Evolutionary conservation across 2,113 vertebrate genomes (phyloP).

Genomic region (Cichladusa arquata): DNA sequence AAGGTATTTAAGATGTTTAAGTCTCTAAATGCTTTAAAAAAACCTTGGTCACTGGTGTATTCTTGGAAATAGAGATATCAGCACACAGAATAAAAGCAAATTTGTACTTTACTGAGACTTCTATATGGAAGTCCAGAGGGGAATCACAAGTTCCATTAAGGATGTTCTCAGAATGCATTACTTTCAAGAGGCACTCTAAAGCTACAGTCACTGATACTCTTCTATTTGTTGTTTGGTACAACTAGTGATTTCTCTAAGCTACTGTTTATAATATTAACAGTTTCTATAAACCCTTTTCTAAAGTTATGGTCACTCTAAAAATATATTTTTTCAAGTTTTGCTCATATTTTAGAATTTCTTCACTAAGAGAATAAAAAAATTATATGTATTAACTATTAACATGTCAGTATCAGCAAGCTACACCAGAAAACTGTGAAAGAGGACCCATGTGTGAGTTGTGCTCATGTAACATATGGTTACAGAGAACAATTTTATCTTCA

Average conservation of each 20-base stretch:
- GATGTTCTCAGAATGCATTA: background rate
- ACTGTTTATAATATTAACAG: background rate
- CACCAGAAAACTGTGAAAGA: background rate
- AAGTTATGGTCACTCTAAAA: background rate
- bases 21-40: conserved; percentile 1
- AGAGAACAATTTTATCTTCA: background rate
- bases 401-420: background rate
- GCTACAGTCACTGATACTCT: background rate
- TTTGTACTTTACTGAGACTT: background rate
- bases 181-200: background rate
- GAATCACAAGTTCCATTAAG: background rate
- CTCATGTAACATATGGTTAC: background rate
- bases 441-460: background rate
- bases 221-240: background rate
- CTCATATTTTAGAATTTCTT: background rate
- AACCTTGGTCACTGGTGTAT: background rate
- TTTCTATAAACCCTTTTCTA: background rate
- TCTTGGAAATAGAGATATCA: background rate
- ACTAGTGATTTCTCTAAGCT: background rate
- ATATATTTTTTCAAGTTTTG: background rate
- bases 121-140: background rate
- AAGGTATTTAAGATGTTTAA: background rate
- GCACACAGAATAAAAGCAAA: background rate
- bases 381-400: background rate
- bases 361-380: background rate